Base-by-base conservation (phyloP, 2,888 invertebrate species). In the Machimus atricapillus region DNA sequence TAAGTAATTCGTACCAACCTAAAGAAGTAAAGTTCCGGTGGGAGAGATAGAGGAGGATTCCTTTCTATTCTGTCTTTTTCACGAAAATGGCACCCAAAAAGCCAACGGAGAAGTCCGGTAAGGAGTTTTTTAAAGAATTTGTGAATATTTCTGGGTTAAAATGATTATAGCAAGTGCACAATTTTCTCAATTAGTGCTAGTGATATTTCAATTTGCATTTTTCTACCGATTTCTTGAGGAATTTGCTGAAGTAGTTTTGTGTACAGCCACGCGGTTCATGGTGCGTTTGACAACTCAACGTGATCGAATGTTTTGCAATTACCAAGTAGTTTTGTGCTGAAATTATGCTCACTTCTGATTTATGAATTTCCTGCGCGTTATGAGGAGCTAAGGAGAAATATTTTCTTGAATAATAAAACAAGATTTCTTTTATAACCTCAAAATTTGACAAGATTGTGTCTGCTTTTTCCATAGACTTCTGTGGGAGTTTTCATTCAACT, bases 51-150 rank as follows among this genome's bases (percentile, higher is more conserved):
- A 89, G 88, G 89, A 89, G 89, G 89, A 89, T 91, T 91, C 90
- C 92, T 92, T 92, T 92, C 91, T 91, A 90, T 91, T 92, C 90
- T 91, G 86, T 91, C 91, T 93, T 93, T 93, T 93, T 92, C 91
- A 91, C 90, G 92, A 95, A 95, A 93, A 97, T 97, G 97, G 96
- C 97, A 94, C 97, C 97, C 91, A 95, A 95, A 93, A 97, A 97
- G 94, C 96, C 96, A 92, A 95, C 96, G 91, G 97, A 97, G 92
- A 97, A 97, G 94, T 94, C 97, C 94, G 96, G 96, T 96, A 95
- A 93, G 94, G 93, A 92, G 92, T 91, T 90, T 90, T 91, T 90
- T 90, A 90, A 89, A n/a, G n/a, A 37, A 78, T 56, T 52, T 78
- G 58, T 86, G n/a, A 23, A 37, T 77, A 58, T 74, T 74, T 66